Base-by-base conservation (phyloP, 2,888 invertebrate genomes). In the Odontomyia ornata region DNA sequence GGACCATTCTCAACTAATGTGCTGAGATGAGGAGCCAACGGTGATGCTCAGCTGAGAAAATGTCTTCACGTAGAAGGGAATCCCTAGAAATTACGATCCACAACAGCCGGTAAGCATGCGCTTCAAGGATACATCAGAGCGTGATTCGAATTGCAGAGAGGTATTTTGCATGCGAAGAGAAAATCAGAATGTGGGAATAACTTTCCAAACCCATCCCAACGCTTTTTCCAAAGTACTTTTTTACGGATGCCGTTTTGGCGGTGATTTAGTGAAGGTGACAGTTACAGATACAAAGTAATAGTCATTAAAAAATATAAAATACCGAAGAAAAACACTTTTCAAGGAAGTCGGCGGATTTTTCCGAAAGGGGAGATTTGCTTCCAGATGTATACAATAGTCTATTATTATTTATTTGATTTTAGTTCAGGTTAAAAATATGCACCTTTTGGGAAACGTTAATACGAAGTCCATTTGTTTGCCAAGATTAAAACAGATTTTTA, bases 31-130 rank as follows among this genome's bases (percentile, higher is more conserved):
- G 57, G 23, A 60, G 73, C 60, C 43, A 36, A 36, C 43, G 69
- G 47, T 27, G 23, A 69, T 25, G 69, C 73, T 73, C 73, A 73
- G 73, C 73, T 73, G 73, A 73, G 73, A 73, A 73, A 73, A 73
- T 73, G 21, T 25, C 25, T 73, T 57, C 73, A 73, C 73, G 73
- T 57, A 73, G 52, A 57, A 73, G 60, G 60, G 73, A 73, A 73
- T 73, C 60, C 57, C 73, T 57, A 56, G 73, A 73, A 73, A 57
- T 73, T 60, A 73, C 21, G 73, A 30, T 73, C 73, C 73, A 73
- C 73, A 73, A 57, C 60, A 27, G 30, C 36, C 60, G 36, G 36
- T 11, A 30, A 57, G 36, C 73, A 73, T 73, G 73, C 73, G 73
- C 18, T 13, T 23, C 2, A 60, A 27, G 15, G 25, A 25, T 11